Conservation (phyloP, 2,797 vertebrate genomes). For the Anabas testudineus region DNA sequence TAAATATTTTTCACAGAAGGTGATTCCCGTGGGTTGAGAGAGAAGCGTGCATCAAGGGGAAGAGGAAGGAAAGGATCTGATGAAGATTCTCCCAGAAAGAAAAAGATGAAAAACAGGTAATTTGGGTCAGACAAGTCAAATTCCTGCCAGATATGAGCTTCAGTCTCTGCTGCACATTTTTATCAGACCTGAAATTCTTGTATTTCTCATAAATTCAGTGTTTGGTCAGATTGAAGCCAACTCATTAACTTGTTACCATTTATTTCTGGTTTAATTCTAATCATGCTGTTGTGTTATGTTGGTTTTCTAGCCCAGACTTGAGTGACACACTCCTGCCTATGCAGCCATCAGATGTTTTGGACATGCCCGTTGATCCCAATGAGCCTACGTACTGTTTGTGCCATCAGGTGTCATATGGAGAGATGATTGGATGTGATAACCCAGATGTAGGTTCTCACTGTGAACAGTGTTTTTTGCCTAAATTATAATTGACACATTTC, state of each 20-base stretch:
- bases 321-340: slow-evolving; percentile 90
- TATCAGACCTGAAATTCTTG: neutral
- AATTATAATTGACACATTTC: neutral
- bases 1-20: slow-evolving; percentile 65
- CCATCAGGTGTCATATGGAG: slow-evolving; percentile 97
- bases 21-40: slow-evolving; percentile 83
- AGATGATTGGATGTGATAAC: slow-evolving; percentile 99
- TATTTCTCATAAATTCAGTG: neutral
- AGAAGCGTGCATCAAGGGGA: slow-evolving; percentile 92
- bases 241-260: neutral
- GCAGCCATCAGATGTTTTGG: slow-evolving; percentile 94
- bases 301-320: slow-evolving; percentile 86
- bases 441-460: slow-evolving; percentile 87
- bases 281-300: slow-evolving; percentile 16
- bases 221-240: neutral
- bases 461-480: neutral
- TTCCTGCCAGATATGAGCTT: neutral
- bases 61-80: slow-evolving; percentile 91
- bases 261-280: slow-evolving; percentile 3
- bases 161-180: neutral
- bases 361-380: slow-evolving; percentile 98
- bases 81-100: slow-evolving; percentile 94
- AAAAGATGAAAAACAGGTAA: slow-evolving; percentile 95
- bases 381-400: slow-evolving; percentile 97
- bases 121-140: neutral